Base-by-base conservation (phyloP, 2,113 vertebrate species). In the Anhinga rufa region DNA sequence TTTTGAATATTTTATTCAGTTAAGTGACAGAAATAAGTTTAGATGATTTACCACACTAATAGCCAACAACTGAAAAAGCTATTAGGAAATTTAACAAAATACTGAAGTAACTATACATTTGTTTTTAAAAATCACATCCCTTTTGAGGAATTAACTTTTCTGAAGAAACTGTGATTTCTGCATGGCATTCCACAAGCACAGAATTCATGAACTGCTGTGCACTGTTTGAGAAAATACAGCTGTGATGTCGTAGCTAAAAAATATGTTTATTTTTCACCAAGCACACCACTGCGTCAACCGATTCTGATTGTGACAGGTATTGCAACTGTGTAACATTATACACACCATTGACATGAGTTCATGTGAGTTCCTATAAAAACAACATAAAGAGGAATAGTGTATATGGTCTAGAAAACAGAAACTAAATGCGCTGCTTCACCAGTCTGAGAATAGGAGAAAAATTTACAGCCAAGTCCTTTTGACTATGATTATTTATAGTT, bases 241-340 rank as follows among this genome's bases (percentile, higher is more conserved):
- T 79, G 16, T 61, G 44, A 55, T 69, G 8, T 46, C 11, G 9
- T 14, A 51, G 4, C 62, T 54, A 49, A 77, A 72, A 74, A 38
- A 74, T 6, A 49, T 34, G 7, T 10, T 71, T 54, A 14, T 83
- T 91, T 76, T 81, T 68, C 49, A 64, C 9, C 0, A 0, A 60
- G 31, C 5, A 61, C 0, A 2, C 9, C 48, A 17, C 34, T 60
- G 58, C 18, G 40, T 68, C 28, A 38, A 34, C 0, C 0, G 0
- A 7, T 64, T 72, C 60, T 68, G n/a, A 38, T 8, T 20, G 22
- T 57, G 49, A 38, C 49, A 74, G 8, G 5, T 26, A n/a, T 31
- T 51, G 46, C 12, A 22, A 26, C 18, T 14, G 12, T 28, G 10
- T 14, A 72, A 42, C 0, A 2, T 69, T 42, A 42, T 14, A 34